phyloP scores from a whole-genome alignment of 2,113 vertebrate genomes.

The Seriola quinqueradiata region DNA sequence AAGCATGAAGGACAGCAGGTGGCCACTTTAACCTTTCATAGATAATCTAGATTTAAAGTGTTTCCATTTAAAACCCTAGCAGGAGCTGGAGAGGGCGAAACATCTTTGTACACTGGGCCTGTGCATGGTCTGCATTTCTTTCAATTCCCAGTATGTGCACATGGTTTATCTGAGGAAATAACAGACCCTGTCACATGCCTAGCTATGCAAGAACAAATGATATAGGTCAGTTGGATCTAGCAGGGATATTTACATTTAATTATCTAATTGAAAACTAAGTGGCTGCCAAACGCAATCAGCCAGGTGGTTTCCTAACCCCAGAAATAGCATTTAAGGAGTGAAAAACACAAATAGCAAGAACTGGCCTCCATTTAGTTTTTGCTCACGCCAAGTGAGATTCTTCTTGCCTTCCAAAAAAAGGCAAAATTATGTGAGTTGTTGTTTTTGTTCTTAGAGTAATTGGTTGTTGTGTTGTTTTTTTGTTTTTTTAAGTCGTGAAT shows the following conservation, averaged over 20 bases:
- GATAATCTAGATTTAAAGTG: slow-evolving; percentile 49
- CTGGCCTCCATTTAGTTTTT: slow-evolving; percentile 36
- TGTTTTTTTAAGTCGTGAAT: slow-evolving; percentile 4
- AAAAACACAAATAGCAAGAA: slow-evolving; percentile 32
- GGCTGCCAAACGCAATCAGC: slow-evolving; percentile 53
- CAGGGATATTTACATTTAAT: slow-evolving; percentile 21
- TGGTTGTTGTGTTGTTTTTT: slow-evolving; percentile 24
- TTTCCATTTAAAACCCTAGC: slow-evolving; percentile 45
- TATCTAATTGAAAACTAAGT: slow-evolving; percentile 15
- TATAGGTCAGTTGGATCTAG: slow-evolving; percentile 26
- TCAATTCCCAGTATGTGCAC: neutral
- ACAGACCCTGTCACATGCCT: slow-evolving; percentile 20
- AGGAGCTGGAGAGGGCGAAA: neutral
- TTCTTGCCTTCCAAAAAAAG: slow-evolving; percentile 28
- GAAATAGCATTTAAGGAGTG: slow-evolving; percentile 29
- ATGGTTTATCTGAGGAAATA: slow-evolving; percentile 12
- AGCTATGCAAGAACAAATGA: slow-evolving; percentile 30
- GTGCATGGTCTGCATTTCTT: slow-evolving; percentile 7
- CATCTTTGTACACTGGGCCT: neutral
- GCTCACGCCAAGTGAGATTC: slow-evolving; percentile 20
- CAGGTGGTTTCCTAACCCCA: slow-evolving; percentile 11
- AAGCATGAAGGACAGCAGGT: slow-evolving; percentile 39
- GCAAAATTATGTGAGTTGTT: slow-evolving; percentile 30
- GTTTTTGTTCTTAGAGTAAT: slow-evolving; percentile 53
- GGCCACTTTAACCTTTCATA: slow-evolving; percentile 58